Conservation (phyloP, 2,797 vertebrate genomes). For the Prionace glauca region DNA sequence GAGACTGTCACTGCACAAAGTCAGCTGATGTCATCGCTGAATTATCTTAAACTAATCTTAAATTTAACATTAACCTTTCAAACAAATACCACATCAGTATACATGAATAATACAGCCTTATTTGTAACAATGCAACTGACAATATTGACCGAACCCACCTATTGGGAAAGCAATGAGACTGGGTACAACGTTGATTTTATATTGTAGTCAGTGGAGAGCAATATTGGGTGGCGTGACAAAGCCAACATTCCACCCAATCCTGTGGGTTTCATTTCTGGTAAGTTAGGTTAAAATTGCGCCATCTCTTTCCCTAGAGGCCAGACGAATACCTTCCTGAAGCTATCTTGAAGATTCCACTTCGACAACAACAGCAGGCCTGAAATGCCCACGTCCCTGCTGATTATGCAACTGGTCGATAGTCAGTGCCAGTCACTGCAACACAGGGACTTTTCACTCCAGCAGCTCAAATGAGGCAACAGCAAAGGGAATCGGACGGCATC, state of each 20-base stretch:
- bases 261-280: not conserved
- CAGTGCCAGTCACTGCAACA: not conserved
- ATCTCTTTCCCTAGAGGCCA: not conserved
- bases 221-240: not conserved
- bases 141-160: not conserved
- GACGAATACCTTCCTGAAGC: slow-evolving; percentile 14
- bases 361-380: not conserved
- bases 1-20: not conserved
- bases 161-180: not conserved
- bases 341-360: not conserved
- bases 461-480: not conserved
- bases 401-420: not conserved
- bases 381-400: not conserved
- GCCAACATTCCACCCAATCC: not conserved
- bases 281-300: not conserved
- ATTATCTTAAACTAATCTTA: not conserved
- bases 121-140: not conserved
- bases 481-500: not conserved
- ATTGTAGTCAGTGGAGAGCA: not conserved
- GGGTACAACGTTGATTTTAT: not conserved
- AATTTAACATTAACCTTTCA: not conserved
- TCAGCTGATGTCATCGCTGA: not conserved
- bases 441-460: not conserved
- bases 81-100: not conserved
- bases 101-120: not conserved